Conservation (phyloP, 2,797 vertebrate species). For the Erethizon dorsatum region DNA sequence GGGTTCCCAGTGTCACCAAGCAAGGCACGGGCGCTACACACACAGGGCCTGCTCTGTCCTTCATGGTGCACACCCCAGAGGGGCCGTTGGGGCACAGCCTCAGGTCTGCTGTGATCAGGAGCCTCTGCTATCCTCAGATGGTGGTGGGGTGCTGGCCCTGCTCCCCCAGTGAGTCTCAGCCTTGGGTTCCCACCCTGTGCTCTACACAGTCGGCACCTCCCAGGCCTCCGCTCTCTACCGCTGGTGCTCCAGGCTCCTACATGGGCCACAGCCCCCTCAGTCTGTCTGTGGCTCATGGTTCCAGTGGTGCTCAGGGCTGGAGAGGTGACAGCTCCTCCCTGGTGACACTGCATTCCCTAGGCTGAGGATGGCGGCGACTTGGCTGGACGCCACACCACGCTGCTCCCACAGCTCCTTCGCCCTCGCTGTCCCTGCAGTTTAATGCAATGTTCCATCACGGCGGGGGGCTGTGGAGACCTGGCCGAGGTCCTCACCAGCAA, state of each 20-base stretch:
- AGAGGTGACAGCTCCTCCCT: background rate
- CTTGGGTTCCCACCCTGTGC: background rate
- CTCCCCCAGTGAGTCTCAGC: background rate
- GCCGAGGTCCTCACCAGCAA: background rate
- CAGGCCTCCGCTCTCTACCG: background rate
- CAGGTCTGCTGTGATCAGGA: background rate
- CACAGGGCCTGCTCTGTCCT: background rate
- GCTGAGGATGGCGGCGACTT: too few relatives aligned
- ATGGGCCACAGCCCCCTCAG: background rate
- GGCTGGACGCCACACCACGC: background rate
- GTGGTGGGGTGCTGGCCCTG: background rate
- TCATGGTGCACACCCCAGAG: background rate
- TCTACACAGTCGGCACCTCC: background rate
- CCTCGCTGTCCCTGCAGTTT: conserved; percentile 24
- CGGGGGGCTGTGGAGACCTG: background rate
- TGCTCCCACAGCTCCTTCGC: background rate
- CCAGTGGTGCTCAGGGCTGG: background rate
- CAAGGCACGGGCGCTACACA: background rate
- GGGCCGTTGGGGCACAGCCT: background rate
- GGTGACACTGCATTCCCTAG: background rate
- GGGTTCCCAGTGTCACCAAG: background rate
- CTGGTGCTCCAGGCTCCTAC: background rate
- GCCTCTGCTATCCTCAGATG: background rate
- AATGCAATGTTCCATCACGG: background rate
- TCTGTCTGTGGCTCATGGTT: background rate